phyloP scores from a whole-genome alignment of 2,113 vertebrate species.

The Antidorcas marsupialis region DNA sequence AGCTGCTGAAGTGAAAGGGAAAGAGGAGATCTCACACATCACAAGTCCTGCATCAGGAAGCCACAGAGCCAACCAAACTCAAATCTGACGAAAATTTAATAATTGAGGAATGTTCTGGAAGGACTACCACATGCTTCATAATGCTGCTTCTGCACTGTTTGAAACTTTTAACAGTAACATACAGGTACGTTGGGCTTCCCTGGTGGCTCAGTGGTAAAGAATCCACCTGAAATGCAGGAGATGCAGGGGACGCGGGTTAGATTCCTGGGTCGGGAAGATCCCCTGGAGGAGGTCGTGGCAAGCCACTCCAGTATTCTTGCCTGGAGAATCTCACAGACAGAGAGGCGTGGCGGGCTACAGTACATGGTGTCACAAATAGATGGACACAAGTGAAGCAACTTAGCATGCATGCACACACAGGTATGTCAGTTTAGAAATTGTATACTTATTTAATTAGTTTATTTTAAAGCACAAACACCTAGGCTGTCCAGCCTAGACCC shows the following conservation, averaged over 20 bases:
- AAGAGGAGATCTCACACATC: rapidly evolving
- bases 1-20: background rate
- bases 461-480: background rate
- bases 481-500: background rate
- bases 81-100: background rate
- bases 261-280: background rate
- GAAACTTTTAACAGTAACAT: background rate
- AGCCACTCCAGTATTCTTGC: background rate
- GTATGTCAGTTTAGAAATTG: background rate
- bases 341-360: background rate
- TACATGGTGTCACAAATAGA: background rate
- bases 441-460: background rate
- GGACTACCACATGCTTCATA: too few relatives aligned
- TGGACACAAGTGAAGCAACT: background rate
- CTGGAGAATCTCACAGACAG: background rate
- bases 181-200: background rate
- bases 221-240: background rate
- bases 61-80: background rate
- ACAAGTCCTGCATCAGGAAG: background rate
- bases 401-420: background rate
- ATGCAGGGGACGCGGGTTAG: background rate
- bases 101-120: background rate
- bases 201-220: background rate
- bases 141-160: background rate
- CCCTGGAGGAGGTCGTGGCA: background rate